phyloP scores from a whole-genome alignment of 2,888 invertebrate species.

The Slavum lentiscoides region DNA sequence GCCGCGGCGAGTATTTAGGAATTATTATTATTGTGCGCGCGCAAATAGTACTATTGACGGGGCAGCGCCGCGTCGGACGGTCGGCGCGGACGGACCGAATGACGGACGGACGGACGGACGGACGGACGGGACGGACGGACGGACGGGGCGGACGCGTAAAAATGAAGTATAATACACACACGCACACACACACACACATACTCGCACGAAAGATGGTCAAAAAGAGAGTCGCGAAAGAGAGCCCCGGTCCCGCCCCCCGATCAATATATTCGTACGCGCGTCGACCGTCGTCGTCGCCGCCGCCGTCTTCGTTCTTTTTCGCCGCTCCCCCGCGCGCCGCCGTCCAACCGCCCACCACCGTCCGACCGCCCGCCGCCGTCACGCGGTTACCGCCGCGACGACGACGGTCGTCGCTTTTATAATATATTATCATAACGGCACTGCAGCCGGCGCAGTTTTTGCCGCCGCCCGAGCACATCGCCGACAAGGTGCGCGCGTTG shows the following conservation, averaged over 20 bases:
- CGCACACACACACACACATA: too few relatives aligned
- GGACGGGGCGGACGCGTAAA: background rate
- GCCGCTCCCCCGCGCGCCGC: background rate
- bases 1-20: too few relatives aligned
- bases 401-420: too few relatives aligned
- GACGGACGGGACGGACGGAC: background rate
- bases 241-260: slow-evolving; percentile 39
- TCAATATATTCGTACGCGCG: slow-evolving; percentile 48
- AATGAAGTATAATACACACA: too few relatives aligned
- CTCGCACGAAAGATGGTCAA: slow-evolving; percentile 44
- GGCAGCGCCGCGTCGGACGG: too few relatives aligned
- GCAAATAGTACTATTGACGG: too few relatives aligned
- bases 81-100: background rate
- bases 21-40: too few relatives aligned
- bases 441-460: too few relatives aligned
- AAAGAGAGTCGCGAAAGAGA: slow-evolving; percentile 33
- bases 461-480: too few relatives aligned
- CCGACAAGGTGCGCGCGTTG: too few relatives aligned
- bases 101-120: background rate
- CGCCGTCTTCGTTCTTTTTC: slow-evolving; percentile 32
- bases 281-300: slow-evolving; percentile 17
- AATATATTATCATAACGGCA: too few relatives aligned
- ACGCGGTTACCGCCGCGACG: background rate
- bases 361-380: background rate
- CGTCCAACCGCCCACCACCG: background rate